Conservation (phyloP, 1,140 invertebrate genomes). For the Heliothis virescens region DNA sequence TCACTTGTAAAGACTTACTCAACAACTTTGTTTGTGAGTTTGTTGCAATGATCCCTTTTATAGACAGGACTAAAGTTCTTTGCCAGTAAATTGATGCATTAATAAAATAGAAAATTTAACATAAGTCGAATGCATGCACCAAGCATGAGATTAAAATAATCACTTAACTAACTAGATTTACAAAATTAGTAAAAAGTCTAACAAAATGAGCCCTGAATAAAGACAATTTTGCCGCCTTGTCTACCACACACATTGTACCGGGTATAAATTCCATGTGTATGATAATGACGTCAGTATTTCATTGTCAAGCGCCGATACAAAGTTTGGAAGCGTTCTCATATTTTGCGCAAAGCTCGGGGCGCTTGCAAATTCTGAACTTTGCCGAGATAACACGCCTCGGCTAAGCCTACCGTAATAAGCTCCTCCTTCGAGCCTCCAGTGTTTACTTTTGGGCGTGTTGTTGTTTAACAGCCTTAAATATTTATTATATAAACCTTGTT, state of each 20-base stretch:
- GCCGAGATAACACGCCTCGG: conserved; percentile 70
- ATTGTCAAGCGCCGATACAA: conserved; percentile 54
- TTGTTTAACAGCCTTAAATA: conserved; percentile 37
- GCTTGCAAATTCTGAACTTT: conserved; percentile 76
- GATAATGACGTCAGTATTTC: conserved; percentile 53
- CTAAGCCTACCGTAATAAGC: conserved; percentile 65
- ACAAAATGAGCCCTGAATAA: not conserved
- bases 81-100: not conserved
- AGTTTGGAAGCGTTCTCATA: conserved; percentile 61
- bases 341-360: conserved; percentile 69
- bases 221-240: too few species aligned
- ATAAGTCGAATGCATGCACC: too few species aligned
- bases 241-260: not conserved
- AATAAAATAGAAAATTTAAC: too few species aligned
- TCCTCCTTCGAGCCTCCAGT: conserved; percentile 35
- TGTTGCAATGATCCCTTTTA: not conserved
- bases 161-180: not conserved
- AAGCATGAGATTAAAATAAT: not conserved
- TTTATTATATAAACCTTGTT: conserved; percentile 41
- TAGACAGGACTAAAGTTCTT: not conserved
- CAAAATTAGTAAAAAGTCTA: not conserved
- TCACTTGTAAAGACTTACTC: conserved; percentile 14
- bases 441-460: conserved; percentile 46
- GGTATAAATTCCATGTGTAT: conserved; percentile 18
- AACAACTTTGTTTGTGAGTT: conserved; percentile 2